Evolutionary conservation across 2,888 invertebrate genomes (phyloP).

Genomic region (Hermaeophaga mercurialis): DNA sequence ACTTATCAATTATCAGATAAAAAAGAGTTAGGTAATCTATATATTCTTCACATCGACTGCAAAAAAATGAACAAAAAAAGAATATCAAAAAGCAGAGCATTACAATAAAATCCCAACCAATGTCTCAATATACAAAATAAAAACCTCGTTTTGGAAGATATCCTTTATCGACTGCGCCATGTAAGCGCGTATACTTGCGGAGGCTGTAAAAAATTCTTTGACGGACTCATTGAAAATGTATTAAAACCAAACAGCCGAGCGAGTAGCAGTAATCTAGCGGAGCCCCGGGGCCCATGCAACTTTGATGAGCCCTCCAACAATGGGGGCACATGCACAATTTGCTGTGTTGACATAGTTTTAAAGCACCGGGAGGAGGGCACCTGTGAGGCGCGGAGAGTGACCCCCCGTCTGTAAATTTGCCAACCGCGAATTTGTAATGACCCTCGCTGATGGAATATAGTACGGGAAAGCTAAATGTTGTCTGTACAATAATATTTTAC

Average conservation of each 20-base stretch:
- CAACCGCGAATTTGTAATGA: slow-evolving; percentile 47
- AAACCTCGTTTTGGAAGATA: neutral
- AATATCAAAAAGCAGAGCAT: no score
- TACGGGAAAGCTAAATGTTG: no score
- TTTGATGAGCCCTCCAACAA: slow-evolving; percentile 56
- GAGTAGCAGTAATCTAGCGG: slow-evolving; percentile 41
- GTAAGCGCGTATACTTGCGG: slow-evolving; percentile 39
- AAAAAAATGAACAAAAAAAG: no score
- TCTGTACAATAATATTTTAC: no score
- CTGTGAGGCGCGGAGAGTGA: neutral
- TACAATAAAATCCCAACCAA: no score
- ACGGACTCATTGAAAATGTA: slow-evolving; percentile 58
- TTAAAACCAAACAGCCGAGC: slow-evolving; percentile 55
- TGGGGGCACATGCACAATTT: slow-evolving; percentile 58
- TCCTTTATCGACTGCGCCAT: slow-evolving; percentile 9
- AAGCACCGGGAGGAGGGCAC: slow-evolving; percentile 39
- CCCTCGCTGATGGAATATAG: slow-evolving; percentile 14
- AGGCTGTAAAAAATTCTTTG: slow-evolving; percentile 49
- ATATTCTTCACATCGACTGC: no score
- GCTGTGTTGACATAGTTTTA: slow-evolving; percentile 59
- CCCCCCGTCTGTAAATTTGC: slow-evolving; percentile 46
- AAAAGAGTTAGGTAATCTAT: no score
- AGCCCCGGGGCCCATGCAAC: slow-evolving; percentile 54
- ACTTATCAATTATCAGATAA: no score
- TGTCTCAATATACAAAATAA: neutral